Conservation (phyloP, 2,888 invertebrate genomes). For the Philereme transversata region DNA sequence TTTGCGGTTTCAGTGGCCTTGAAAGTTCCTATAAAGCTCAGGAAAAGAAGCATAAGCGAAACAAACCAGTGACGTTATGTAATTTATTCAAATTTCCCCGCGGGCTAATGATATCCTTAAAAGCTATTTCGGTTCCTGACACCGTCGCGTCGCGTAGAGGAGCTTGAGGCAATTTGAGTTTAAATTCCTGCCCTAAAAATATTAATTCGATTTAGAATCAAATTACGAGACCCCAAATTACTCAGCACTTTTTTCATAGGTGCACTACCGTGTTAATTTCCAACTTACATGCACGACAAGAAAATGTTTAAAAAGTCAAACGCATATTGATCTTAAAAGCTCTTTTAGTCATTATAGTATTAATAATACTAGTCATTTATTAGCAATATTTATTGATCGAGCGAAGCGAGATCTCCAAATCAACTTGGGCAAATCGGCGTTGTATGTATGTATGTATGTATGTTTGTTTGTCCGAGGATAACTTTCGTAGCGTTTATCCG, state of each 20-base stretch:
- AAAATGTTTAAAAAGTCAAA: neutral
- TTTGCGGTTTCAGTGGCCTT: too few species aligned
- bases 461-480: too few species aligned
- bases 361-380: too few species aligned
- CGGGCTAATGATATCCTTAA: conserved; percentile 70
- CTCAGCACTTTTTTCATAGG: neutral
- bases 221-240: conserved; percentile 26
- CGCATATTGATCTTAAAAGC: neutral
- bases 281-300: neutral
- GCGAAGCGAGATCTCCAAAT: too few species aligned
- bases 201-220: conserved; percentile 44
- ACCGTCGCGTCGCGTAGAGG: conserved; percentile 45
- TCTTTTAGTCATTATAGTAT: neutral
- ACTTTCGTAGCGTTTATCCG: too few species aligned
- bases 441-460: too few species aligned
- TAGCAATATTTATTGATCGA: too few species aligned
- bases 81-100: conserved; percentile 76
- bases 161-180: conserved; percentile 45
- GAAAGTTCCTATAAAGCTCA: neutral
- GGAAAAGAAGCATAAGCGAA: conserved; percentile 38
- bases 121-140: conserved; percentile 63
- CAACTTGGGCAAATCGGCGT: too few species aligned
- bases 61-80: conserved; percentile 50
- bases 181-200: conserved; percentile 43
- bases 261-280: neutral